A percentile compares a stretch with the other conserved stretches of the same genome.
Conservation (phyloP, 2,888 invertebrate genomes). For the Rhamphomyia laevipes region DNA sequence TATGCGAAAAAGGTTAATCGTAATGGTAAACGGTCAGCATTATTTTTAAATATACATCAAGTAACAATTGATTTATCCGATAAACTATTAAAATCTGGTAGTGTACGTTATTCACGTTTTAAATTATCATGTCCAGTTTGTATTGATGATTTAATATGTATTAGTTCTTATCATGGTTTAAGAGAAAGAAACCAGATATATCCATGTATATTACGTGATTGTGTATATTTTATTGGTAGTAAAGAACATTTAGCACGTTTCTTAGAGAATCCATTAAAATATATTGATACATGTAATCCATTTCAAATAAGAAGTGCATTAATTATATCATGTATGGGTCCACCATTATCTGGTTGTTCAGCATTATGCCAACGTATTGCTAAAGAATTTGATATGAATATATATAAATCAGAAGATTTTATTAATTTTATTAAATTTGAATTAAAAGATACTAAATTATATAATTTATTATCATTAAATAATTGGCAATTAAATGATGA, state of each 20-base stretch:
- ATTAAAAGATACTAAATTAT: constrained; percentile 41
- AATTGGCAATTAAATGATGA: constrained; percentile 30
- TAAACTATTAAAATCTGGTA: constrained; percentile 44
- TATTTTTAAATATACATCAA: constrained; percentile 46
- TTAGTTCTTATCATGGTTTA: constrained; percentile 7
- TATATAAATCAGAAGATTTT: constrained; percentile 2
- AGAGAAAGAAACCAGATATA: constrained; percentile 31
- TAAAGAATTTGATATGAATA: constrained; percentile 36
- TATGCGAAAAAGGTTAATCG: constrained; percentile 9
- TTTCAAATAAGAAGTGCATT: constrained; percentile 42
- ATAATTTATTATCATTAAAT: not conserved
- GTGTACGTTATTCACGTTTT: constrained; percentile 51
- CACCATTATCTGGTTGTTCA: constrained; percentile 52
- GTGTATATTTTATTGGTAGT: constrained; percentile 47
- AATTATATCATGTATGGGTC: constrained; percentile 46
- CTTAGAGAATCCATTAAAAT: constrained; percentile 45
- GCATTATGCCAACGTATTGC: constrained; percentile 43
- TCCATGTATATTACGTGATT: constrained; percentile 46
- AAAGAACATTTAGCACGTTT: constrained; percentile 41
- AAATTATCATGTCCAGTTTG: constrained; percentile 53
- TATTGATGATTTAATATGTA: constrained; percentile 31
- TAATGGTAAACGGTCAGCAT: constrained; percentile 4
- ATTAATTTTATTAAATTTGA: constrained; percentile 38
- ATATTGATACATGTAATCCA: constrained; percentile 37
- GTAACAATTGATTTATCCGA: constrained; percentile 45